Evolutionary conservation across 2,888 invertebrate genomes (phyloP), one percentile per base, ranked within the genome.

Genomic region (Microdon myrmicae): DNA sequence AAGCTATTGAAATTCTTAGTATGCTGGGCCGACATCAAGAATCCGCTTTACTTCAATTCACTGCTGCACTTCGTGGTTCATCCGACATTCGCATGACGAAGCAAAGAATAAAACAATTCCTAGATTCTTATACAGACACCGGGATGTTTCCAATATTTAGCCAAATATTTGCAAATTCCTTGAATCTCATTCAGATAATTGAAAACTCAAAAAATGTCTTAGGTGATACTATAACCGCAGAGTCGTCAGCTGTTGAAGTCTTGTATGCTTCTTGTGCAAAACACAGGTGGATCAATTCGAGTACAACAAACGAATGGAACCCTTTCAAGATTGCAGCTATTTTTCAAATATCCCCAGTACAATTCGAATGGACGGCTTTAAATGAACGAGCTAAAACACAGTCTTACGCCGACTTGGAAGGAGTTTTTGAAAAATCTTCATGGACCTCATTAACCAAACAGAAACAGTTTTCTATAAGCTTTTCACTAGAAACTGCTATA

Each of bases 1-100:
- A 90, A 73, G 83, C 90, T 2, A 84, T 86, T 2, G 89, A 90
- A 76, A 78, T 90, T 45, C 81, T 91, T n/a, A 87, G 87, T 69
- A 86, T 87, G 83, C 81, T 89, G 25, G 88, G 88, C 1, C 82
- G 86, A 45, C 84, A 84, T 67, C 82, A 84, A 45, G 89, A 88
- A 61, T 87, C 88, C 14, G 85, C 88, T 1, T 74, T 82, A 32
- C 72, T 80, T 38, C 79, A 82, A 59, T 82, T 81, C 53, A 75
- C 79, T 66, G 71, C 78, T 13, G 70, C 71, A 2, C 71, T 78
- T 1, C 56, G 75, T 25, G 69, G 75, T 1, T 64, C 72, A 10
- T 70, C 72, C 3, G 75, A 76, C 3, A 38, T 73, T 7, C 71
- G 72, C n/a, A 74, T 81, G 3, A 73, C 73, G 0, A 74, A 73